phyloP scores from a whole-genome alignment of 2,797 vertebrate genomes.

The Mormyrus hasselquistii region DNA sequence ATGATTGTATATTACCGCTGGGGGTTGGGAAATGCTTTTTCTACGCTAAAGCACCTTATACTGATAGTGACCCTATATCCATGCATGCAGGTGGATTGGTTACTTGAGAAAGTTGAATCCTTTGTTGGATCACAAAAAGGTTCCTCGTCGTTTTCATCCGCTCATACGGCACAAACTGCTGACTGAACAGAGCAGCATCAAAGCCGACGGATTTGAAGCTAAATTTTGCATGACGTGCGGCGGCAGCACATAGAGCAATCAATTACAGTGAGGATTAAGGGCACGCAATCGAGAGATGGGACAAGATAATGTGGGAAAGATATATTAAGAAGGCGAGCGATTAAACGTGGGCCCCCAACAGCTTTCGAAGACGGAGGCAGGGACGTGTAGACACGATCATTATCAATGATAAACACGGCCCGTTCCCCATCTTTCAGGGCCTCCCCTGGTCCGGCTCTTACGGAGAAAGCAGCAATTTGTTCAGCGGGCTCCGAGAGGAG shows the following conservation, averaged over 20 bases:
- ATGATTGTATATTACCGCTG: background rate
- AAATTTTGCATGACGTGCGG: slow-evolving; percentile 72
- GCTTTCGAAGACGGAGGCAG: slow-evolving; percentile 58
- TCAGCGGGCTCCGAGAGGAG: slow-evolving; percentile 56
- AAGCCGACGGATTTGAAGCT: slow-evolving; percentile 67
- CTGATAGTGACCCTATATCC: background rate
- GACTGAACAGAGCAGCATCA: slow-evolving; percentile 52
- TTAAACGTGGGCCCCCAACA: slow-evolving; percentile 65
- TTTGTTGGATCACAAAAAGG: background rate
- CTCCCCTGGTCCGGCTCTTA: slow-evolving; percentile 21
- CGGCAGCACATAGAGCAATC: slow-evolving; percentile 65
- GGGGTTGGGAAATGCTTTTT: background rate
- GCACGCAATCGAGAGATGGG: slow-evolving; percentile 74
- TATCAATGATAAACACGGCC: slow-evolving; percentile 55
- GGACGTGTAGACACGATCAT: slow-evolving; percentile 58
- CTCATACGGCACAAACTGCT: background rate
- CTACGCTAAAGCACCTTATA: background rate
- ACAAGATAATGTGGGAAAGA: slow-evolving; percentile 72
- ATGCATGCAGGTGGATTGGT: background rate
- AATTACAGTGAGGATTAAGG: slow-evolving; percentile 77
- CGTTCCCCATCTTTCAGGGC: slow-evolving; percentile 28
- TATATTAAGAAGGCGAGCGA: slow-evolving; percentile 68
- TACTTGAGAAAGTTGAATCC: background rate
- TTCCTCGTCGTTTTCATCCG: background rate
- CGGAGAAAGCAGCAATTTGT: slow-evolving; percentile 40